phyloP scores from a whole-genome alignment of 2,888 invertebrate genomes.

The Rotaria macrura region DNA sequence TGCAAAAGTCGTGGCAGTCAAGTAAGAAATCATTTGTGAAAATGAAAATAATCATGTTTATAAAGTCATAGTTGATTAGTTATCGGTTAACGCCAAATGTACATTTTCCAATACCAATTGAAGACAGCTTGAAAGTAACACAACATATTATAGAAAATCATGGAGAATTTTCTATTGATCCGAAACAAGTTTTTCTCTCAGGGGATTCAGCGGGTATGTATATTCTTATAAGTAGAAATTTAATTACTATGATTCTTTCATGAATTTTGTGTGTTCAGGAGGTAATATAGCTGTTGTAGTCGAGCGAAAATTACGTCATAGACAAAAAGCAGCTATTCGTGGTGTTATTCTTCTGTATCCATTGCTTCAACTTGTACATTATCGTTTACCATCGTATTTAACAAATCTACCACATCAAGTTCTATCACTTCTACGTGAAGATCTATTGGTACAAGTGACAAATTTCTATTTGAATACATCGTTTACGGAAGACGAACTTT shows the following conservation, averaged over 20 bases:
- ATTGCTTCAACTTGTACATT: neutral
- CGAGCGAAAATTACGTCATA: neutral
- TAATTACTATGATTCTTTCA: neutral
- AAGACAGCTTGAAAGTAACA: neutral
- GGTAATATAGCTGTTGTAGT: neutral
- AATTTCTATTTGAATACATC: neutral
- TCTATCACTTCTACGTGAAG: neutral
- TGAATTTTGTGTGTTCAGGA: neutral
- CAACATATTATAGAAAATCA: neutral
- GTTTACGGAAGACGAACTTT: neutral
- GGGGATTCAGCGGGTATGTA: slow-evolving; percentile 3
- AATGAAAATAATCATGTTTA: too few relatives aligned
- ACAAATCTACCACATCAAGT: neutral
- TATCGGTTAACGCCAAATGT: neutral
- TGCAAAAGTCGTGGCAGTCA: neutral
- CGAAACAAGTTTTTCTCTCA: neutral
- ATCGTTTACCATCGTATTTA: neutral
- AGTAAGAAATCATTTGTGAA: neutral
- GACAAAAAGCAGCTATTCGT: neutral
- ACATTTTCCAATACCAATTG: neutral
- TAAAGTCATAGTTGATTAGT: neutral
- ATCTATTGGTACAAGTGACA: neutral
- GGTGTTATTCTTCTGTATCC: neutral
- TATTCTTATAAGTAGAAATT: neutral
- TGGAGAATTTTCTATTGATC: neutral